A percentile compares a stretch with the other conserved stretches of the same genome.
phyloP scores from a whole-genome alignment of 2,113 vertebrate species.

The Phylloscopus whistleri region DNA sequence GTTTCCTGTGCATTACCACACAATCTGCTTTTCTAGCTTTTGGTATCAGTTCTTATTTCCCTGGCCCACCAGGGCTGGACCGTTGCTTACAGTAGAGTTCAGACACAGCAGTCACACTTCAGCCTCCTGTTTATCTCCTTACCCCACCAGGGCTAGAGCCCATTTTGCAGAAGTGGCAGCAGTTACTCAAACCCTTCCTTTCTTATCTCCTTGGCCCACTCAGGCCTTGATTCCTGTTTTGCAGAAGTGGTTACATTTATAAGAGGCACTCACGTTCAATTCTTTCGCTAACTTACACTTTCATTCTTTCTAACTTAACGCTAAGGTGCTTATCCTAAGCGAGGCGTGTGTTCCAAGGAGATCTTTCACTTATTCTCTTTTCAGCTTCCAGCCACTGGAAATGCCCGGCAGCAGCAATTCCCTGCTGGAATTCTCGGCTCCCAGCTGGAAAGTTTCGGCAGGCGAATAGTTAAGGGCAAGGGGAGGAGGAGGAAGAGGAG shows the following conservation, averaged over 20 bases:
- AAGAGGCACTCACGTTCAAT: background rate
- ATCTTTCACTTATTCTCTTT: background rate
- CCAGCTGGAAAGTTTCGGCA: constrained; percentile 55
- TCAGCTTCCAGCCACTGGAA: background rate
- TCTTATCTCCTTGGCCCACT: no score
- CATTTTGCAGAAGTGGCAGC: background rate
- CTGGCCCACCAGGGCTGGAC: background rate
- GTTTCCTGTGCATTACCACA: background rate
- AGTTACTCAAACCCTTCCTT: background rate
- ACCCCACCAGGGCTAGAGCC: no score
- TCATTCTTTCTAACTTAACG: rapidly evolving
- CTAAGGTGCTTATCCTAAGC: rapidly evolving
- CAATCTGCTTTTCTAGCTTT: background rate
- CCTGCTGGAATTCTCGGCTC: background rate
- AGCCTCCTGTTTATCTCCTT: rapidly evolving
- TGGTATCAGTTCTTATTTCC: background rate
- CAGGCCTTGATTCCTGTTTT: background rate
- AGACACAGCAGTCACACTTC: rapidly evolving
- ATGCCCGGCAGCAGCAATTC: background rate
- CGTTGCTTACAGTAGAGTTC: background rate
- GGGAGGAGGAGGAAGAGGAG: background rate
- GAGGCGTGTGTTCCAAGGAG: rapidly evolving
- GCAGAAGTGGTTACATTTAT: rapidly evolving
- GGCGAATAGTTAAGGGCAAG: constrained; percentile 21
- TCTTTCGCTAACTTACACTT: no score